Evolutionary conservation across 2,797 vertebrate genomes (phyloP), one percentile per base, ranked within the genome.

Genomic region (Rhabdomys pumilio): DNA sequence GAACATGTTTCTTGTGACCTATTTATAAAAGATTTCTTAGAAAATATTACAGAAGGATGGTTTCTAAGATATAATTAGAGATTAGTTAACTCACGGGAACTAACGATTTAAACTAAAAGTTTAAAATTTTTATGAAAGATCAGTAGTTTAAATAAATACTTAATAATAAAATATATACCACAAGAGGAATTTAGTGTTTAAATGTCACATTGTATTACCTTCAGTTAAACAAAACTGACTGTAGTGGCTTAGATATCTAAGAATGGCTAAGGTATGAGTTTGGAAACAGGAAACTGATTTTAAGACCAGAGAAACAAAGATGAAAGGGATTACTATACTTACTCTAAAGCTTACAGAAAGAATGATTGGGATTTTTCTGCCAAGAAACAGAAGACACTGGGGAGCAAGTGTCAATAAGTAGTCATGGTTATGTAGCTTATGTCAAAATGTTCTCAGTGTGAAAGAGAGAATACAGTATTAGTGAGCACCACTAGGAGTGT

Each of bases 81-180:
- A 97, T 84, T 82, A 77, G 44, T 86, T 69, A 69, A 86, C 63
- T n/a, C 44, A 53, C 69, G 44, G 44, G 83, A 63, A 83, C 81
- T 83, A 61, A 63, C 38, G 63, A 83, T 11, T 61, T 61, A 63
- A 83, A 44, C 57, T 83, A 83, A 83, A 83, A 31, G 81, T 92
- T 87, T 92, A 98, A 67, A 93, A 55, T n/a, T 96, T 97, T 96
- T 95, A 95, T 81, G 84, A 93, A 97, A 96, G 89, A 93, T 98
- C 92, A 98, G 98, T 98, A 98, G 98, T 96, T 93, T 98, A 98
- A 98, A 98, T 98, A 98, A 98, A 98, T 98, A 98, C 96, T 98
- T 98, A 98, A 98, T 98, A 98, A 98, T 98, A 97, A 98, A 75
- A 95, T 80, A 95, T 79, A 97, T 75, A 97, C 79, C 50, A 38